Base-by-base conservation (phyloP, 1,140 invertebrate genomes). In the Psix sp. region DNA sequence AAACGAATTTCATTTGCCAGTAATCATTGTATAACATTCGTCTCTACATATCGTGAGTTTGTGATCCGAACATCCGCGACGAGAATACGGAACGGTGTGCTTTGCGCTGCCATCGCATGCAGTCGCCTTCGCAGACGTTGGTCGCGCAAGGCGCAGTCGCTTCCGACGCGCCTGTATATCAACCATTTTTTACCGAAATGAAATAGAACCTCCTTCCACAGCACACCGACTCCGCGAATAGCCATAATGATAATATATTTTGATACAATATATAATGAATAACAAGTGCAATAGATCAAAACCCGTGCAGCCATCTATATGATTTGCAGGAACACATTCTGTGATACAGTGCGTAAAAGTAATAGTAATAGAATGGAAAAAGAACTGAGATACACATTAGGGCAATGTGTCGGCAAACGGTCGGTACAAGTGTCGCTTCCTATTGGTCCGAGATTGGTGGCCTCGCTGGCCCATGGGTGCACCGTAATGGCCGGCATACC, bases 221-320 rank as follows among this genome's bases (percentile, higher is more conserved):
- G 15, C 26, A 13, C 18, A 40, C 35, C 24, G 26, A 36, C 38
- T 33, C 42, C 48, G 43, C 62, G 51, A 63, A 63, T 71, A 71
- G 57, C 57, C 49, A 51, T 73, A 59, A 57, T 39, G 49, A 21
- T 40, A 65, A 65, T 65, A 45, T 73, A 66, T 73, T 73, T 73
- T 73, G 20, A 66, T 73, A 66, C 26, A 15, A 40, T 66, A 40
- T 73, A 66, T 54, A 71, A 63, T 7, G 16, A 43, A 63, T 42
- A 56, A 62, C 67, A 63, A 62, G 68, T 66, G 68, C 68, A 73
- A 73, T 66, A 73, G 68, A 73, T 73, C 68, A 73, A 73, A 73
- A 73, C 60, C 36, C 33, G 39, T 52, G 60, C 51, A 72, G 16
- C 51, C 52, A 54, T 26, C 9, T 45, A 63, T 63, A 71, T 72